phyloP scores from a whole-genome alignment of 2,113 vertebrate species.

The Sorex fumeus region DNA sequence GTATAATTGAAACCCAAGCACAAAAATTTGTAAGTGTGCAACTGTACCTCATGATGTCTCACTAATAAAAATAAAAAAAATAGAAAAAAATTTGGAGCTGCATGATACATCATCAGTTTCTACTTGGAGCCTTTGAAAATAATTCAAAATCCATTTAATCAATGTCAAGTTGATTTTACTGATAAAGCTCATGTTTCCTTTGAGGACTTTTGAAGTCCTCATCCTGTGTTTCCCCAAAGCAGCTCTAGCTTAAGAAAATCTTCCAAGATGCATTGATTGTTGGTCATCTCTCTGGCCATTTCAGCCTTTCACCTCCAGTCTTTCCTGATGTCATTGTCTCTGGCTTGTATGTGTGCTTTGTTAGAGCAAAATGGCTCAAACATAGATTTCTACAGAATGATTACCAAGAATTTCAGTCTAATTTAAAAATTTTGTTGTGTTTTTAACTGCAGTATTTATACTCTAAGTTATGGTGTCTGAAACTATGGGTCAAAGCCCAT shows the following conservation, averaged over 20 bases:
- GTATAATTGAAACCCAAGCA: too few species aligned
- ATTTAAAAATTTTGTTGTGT: background rate
- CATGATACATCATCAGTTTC: slow-evolving; percentile 22
- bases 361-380: slow-evolving; percentile 9
- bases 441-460: background rate
- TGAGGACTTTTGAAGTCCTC: background rate
- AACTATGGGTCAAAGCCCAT: too few species aligned
- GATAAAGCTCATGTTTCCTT: background rate
- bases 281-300: background rate
- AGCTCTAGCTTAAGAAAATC: background rate
- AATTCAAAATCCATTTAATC: slow-evolving; percentile 45
- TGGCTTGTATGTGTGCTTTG: background rate
- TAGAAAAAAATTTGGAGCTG: slow-evolving; percentile 24
- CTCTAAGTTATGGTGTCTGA: background rate
- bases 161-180: background rate
- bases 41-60: too few species aligned
- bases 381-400: background rate
- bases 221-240: background rate
- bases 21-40: too few species aligned
- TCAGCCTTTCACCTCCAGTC: background rate
- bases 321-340: background rate
- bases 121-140: background rate
- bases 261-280: background rate
- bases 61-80: too few species aligned
- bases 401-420: background rate